Base-by-base conservation (phyloP, 1,140 invertebrate species). In the Drosophila orosa region DNA sequence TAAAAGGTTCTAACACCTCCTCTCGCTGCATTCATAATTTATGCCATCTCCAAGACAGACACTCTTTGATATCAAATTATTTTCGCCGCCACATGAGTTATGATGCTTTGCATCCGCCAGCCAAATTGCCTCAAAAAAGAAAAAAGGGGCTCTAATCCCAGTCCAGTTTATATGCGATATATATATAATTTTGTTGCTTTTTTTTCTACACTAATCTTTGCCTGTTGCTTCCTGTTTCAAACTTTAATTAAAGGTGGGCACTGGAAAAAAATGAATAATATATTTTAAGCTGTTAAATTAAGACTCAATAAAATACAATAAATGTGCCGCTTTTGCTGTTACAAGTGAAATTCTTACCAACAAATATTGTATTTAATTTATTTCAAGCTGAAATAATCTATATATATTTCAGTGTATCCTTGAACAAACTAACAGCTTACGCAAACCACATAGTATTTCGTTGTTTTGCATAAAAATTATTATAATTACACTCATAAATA, bases 1-100 rank as follows among this genome's bases (percentile, higher is more conserved):
- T 57, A 55, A 77, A 87, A 87, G 72, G 76, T 87, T 87, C 83
- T 87, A 87, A 87, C 83, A 87, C 83, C 79, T 87, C 48, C 56
- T 45, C 44, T 39, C 19, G n/a, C 40, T 76, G 74, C 75, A 62
- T 45, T 45, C 44, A 78, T 86, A 86, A 86, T 86, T 86, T 81
- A 79, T 81, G 75, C 82, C 74, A 86, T 86, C 67, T 62, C 35
- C 77, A 33, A 12, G 73, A 55, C 73, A 65, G 60, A 42, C 54
- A 25, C 58, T 65, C 66, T 87, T 82, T 87, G 82, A 86, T 86
- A 87, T 86, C 74, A 87, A 86, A 86, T 76, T 83, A 68, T 79
- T 76, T 78, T 79, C 33, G 79, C 73, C 54, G 74, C 68, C 47
- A 61, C 63, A 87, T 86, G 83, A 87, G 61, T 86, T 87, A 87